Conservation (phyloP, 2,113 vertebrate species). For the Varanus salvator region DNA sequence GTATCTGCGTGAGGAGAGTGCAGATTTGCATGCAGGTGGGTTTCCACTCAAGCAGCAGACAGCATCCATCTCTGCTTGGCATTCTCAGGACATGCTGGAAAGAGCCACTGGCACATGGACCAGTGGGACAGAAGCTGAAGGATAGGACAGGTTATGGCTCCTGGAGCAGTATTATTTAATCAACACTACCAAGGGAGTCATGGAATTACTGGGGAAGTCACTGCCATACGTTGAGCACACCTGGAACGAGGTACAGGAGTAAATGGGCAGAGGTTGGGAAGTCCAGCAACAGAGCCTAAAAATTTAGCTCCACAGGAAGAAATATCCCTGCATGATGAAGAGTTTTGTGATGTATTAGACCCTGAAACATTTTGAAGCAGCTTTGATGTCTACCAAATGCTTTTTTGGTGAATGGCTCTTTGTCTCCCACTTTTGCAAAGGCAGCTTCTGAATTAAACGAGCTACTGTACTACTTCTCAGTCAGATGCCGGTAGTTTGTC, state of each 20-base stretch:
- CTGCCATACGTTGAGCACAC: background rate
- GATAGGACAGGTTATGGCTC: background rate
- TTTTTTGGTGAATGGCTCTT: too few relatives aligned
- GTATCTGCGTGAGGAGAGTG: constrained; percentile 26
- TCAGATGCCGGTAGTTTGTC: too few relatives aligned
- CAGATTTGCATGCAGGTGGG: constrained; percentile 46
- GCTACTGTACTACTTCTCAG: too few relatives aligned
- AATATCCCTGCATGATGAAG: too few relatives aligned
- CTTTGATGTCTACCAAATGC: too few relatives aligned
- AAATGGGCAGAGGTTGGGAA: too few relatives aligned
- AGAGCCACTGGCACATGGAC: constrained; percentile 59
- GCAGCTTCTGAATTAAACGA: too few relatives aligned
- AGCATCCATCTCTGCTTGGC: constrained; percentile 42
- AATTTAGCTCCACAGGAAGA: background rate
- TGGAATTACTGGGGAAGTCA: background rate
- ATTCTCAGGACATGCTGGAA: constrained; percentile 65
- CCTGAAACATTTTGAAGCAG: too few relatives aligned
- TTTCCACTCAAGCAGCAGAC: constrained; percentile 75
- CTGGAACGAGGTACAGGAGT: background rate
- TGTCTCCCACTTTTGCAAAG: too few relatives aligned
- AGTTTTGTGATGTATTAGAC: background rate
- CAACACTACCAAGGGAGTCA: background rate
- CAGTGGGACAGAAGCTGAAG: constrained; percentile 33
- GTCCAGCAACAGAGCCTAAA: background rate
- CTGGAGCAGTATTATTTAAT: background rate